Percentiles rank a stretch among this genome's conserved stretches.
phyloP scores from a whole-genome alignment of 2,888 invertebrate species.

The Tenthredo distinguenda region DNA sequence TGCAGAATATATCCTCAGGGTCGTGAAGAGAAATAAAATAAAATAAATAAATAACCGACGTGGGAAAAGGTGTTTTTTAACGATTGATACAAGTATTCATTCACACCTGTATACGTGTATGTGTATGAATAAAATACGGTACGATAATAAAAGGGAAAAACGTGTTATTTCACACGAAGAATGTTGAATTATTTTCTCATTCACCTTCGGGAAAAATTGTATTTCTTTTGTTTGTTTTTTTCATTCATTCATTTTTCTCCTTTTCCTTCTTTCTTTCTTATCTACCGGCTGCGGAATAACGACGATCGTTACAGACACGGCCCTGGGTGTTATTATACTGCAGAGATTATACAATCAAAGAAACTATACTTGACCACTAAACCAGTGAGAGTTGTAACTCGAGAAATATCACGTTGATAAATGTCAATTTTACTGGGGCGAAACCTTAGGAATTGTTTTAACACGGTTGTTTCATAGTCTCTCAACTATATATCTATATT shows the following conservation, averaged over 20 bases:
- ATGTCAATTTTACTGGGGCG: conserved; percentile 31
- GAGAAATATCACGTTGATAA: conserved; percentile 41
- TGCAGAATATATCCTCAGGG: not conserved
- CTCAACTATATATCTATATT: not conserved
- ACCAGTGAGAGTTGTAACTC: conserved; percentile 39
- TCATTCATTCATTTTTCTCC: not conserved
- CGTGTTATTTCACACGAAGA: not conserved
- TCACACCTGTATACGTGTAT: not conserved
- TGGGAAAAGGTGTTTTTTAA: not conserved
- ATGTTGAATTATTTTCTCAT: not conserved
- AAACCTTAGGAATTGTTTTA: conserved; percentile 42
- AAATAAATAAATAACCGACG: not conserved
- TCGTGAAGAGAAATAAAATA: not conserved
- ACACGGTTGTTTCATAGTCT: not conserved
- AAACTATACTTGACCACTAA: conserved; percentile 38
- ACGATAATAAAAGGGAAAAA: not conserved
- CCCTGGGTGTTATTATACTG: not conserved
- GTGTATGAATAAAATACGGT: conserved; percentile 1
- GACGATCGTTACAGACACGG: not conserved
- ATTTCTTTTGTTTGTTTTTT: not conserved
- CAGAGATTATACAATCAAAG: conserved; percentile 40
- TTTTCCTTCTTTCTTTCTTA: not conserved
- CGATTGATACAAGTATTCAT: not conserved
- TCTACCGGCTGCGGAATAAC: not conserved
- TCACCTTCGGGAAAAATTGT: not conserved